Base-by-base conservation (phyloP, 2,113 vertebrate genomes). In the Mastomys coucha region DNA sequence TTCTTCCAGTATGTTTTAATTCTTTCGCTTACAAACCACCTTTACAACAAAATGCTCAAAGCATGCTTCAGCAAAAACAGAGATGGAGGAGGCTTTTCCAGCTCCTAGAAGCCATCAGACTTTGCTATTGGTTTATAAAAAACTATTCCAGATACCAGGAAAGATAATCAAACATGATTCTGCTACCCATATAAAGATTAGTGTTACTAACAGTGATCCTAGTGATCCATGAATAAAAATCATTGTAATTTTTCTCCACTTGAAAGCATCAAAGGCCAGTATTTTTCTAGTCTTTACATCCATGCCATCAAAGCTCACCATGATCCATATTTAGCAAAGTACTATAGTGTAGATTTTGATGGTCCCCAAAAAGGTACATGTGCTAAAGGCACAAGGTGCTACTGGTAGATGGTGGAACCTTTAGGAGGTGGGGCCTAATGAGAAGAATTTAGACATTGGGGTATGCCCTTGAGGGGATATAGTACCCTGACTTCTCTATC, bases 31-130 rank as follows among this genome's bases (percentile, higher is more conserved):
- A 89, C 2, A 77, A 67, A 82, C 56, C 2, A 65, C 33, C 28
- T 49, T 26, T 39, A 39, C 7, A 72, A 22, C 12, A 39, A 13
- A 65, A 51, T 13, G 76, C 22, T 78, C 67, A 11, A 75, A 78
- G 72, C 26, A 42, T 0, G 9, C 2, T 19, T 39, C n/a, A 73
- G 84, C 28, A 1, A 11, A 2, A 53, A 17, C 0, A 3, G 24
- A 16, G 49, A 36, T 6, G 2, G 60, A 12, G 17, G 39, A 1
- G 17, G n/a, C 36, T 45, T 56, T 53, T 11, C 0, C 36, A n/a
- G 77, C 19, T 28, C 73, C 39, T 12, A 17, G 53, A 39, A 89
- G 51, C 24, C n/a, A 58, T 58, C 4, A 0, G 19, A 39, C 51
- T 56, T 39, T 42, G 9, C n/a, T 60, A 31, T 4, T 80, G n/a